These are phyloP conservation scores for Cryptocephalus primarius DNA, from an alignment of 2,888 invertebrate species.

Conservation along the genomic window DNA sequence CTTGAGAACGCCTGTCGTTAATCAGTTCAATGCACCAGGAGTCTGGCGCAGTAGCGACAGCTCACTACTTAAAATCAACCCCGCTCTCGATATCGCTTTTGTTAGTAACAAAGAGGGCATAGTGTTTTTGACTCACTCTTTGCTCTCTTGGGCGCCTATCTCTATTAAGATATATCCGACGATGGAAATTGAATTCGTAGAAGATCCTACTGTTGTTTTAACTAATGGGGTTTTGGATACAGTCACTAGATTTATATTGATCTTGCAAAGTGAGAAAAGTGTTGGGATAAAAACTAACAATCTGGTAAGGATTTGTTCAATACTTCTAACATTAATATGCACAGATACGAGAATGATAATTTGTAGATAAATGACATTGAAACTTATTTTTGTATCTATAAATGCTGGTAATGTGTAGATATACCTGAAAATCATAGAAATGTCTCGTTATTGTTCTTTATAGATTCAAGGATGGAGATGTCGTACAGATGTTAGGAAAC, in stretches of 20 bases:
- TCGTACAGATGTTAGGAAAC: conserved; percentile 20
- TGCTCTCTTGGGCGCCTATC: conserved; percentile 28
- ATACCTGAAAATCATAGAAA: too few relatives aligned
- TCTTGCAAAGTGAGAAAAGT: conserved; percentile 24
- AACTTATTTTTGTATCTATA: not conserved
- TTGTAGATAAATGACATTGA: not conserved
- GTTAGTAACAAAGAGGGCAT: conserved; percentile 28
- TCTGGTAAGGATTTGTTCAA: conserved; percentile 22
- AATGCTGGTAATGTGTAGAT: too few relatives aligned
- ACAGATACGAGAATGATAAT: too few relatives aligned
- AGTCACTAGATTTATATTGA: conserved; percentile 22
- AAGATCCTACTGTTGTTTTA: conserved; percentile 16
- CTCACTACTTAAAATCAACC: conserved; percentile 28
- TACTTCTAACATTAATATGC: not conserved
- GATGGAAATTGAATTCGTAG: conserved; percentile 22
- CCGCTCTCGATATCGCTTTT: conserved; percentile 31
- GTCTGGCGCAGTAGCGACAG: conserved; percentile 34
- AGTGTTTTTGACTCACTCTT: conserved; percentile 28
- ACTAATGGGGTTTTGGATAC: conserved; percentile 25
- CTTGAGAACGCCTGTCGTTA: conserved; percentile 39
- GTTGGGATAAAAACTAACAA: conserved; percentile 25
- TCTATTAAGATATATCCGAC: conserved; percentile 27
- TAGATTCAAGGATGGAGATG: conserved; percentile 31
- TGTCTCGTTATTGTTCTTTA: not conserved
- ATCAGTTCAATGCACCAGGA: conserved; percentile 26